phyloP scores from a whole-genome alignment of 1,140 invertebrate genomes.

The Drosophila azteca region DNA sequence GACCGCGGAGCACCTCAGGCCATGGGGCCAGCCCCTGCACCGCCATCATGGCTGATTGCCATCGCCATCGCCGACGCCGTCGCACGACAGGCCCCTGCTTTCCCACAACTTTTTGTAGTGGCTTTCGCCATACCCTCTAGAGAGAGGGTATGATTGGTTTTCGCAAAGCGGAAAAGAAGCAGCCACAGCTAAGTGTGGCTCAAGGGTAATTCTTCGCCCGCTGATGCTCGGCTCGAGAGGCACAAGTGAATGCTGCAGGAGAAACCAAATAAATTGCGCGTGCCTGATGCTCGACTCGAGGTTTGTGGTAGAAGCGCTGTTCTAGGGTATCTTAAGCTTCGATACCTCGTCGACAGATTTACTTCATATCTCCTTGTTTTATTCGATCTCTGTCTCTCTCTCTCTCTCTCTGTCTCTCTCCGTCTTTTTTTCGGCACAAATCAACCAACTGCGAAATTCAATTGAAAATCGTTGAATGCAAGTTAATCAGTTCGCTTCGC shows the following conservation, averaged over 20 bases:
- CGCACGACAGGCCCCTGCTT: slow-evolving; percentile 41
- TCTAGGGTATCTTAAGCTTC: too few species aligned
- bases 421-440: slow-evolving; percentile 66
- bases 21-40: slow-evolving; percentile 15
- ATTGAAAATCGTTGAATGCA: slow-evolving; percentile 80
- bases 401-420: neutral
- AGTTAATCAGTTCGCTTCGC: slow-evolving; percentile 80
- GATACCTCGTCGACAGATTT: too few species aligned
- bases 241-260: too few species aligned
- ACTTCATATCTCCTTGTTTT: too few species aligned
- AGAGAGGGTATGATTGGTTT: too few species aligned
- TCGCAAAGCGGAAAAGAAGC: too few species aligned
- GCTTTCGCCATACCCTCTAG: neutral
- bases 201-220: too few species aligned
- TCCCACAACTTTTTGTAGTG: slow-evolving; percentile 26
- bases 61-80: slow-evolving; percentile 73
- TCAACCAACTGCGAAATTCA: slow-evolving; percentile 81
- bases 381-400: neutral
- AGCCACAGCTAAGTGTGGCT: too few species aligned
- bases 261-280: too few species aligned
- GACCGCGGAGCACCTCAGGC: neutral
- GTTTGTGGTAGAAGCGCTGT: too few species aligned
- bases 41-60: slow-evolving; percentile 60
- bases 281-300: too few species aligned
- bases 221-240: too few species aligned